Base-by-base conservation (phyloP, 2,888 invertebrate species). In the Dryobotodes eremita region DNA sequence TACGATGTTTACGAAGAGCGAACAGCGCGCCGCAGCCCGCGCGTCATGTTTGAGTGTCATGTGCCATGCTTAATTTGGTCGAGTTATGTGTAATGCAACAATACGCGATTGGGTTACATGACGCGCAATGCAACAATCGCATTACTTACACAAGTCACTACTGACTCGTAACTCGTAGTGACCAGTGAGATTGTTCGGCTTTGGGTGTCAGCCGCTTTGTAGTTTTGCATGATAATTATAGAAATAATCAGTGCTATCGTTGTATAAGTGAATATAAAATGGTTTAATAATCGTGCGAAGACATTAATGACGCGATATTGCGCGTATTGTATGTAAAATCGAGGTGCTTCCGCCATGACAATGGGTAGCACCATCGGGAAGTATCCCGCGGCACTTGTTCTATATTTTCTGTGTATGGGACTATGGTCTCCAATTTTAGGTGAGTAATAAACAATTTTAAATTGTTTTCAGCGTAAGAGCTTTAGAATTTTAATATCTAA, bases 131-230 rank as follows among this genome's bases (percentile, higher is more conserved):
- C n/a, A n/a, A n/a, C n/a, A n/a, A n/a, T n/a, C n/a, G n/a, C n/a
- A n/a, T n/a, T n/a, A n/a, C n/a, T n/a, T n/a, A n/a, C n/a, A n/a
- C n/a, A n/a, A n/a, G n/a, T n/a, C n/a, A n/a, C n/a, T n/a, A n/a
- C n/a, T n/a, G n/a, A n/a, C n/a, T n/a, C n/a, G n/a, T n/a, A n/a
- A 92, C 89, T 90, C 6, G 57, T 77, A 92, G 91, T 92, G 87
- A 87, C n/a, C n/a, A n/a, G n/a, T n/a, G 91, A 94, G 96, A 96
- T 96, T 96, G 96, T 96, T 95, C 96, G 97, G 96, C 96, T 95
- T 96, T 95, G 96, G 95, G 96, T 97, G 96, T 96, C 96, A 96
- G 95, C 95, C 95, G 95, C 94, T 93, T 94, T 93, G 90, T 94
- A 93, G 93, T 95, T 95, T 95, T 95, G 91, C 92, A 91, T 93